Evolutionary conservation across 2,888 invertebrate species (phyloP).

Genomic region (Eledone cirrhosa): DNA sequence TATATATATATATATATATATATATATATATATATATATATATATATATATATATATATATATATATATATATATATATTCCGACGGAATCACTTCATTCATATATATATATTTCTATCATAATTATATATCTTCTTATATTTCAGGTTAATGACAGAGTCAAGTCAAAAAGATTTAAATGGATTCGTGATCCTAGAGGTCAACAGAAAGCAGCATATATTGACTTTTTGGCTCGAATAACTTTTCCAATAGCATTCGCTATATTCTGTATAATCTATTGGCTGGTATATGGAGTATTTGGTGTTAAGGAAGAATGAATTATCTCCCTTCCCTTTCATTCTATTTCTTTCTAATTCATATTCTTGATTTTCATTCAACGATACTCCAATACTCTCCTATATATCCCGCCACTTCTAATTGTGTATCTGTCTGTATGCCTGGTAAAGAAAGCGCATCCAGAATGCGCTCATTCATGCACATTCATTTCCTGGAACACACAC

Average conservation of each 20-base stretch:
- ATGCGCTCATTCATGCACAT: neutral
- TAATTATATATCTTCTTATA: neutral
- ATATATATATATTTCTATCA: too few species aligned
- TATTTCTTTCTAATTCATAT: neutral
- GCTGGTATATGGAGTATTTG: slow-evolving; percentile 22
- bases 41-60: too few species aligned
- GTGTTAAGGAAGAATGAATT: slow-evolving; percentile 16
- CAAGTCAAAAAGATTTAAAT: slow-evolving; percentile 3
- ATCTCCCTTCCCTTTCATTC: neutral
- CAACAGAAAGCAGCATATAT: slow-evolving; percentile 33
- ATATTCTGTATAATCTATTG: slow-evolving; percentile 43
- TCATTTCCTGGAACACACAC: neutral
- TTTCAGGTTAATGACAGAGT: neutral
- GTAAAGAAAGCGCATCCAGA: neutral
- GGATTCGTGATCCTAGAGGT: slow-evolving; percentile 6
- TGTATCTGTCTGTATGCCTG: neutral
- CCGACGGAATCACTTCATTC: too few species aligned
- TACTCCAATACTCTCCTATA: too few species aligned
- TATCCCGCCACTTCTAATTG: neutral
- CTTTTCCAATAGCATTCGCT: slow-evolving; percentile 44
- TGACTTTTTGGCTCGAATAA: slow-evolving; percentile 43
- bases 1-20: too few species aligned
- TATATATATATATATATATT: too few species aligned
- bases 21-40: too few species aligned
- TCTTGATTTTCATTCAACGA: neutral